A percentile compares a stretch with the other conserved stretches of the same genome.
Conservation (phyloP, 2,113 vertebrate species). For the Crotalus horridus region DNA sequence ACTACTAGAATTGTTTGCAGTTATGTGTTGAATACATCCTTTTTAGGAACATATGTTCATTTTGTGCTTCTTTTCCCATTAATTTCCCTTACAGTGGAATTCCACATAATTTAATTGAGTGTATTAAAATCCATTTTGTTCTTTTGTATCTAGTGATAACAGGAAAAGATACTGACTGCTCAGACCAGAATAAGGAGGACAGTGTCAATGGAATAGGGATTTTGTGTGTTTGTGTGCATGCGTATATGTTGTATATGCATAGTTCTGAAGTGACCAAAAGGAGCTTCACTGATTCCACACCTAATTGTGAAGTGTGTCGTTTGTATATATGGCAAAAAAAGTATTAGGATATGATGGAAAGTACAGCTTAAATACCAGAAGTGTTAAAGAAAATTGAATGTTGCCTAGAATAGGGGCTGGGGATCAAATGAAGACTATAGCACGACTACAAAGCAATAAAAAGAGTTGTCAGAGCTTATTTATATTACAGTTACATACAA, state of each 20-base stretch:
- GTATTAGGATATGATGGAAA: neutral
- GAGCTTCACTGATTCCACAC: neutral
- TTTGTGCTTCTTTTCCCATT: neutral
- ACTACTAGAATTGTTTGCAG: neutral
- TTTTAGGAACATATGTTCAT: neutral
- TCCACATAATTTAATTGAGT: neutral
- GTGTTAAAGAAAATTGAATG: neutral
- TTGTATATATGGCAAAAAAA: neutral
- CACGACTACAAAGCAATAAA: neutral
- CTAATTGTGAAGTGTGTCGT: neutral
- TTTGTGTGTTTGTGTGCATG: neutral
- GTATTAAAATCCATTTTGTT: neutral
- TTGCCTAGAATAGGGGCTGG: neutral
- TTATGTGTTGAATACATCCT: neutral
- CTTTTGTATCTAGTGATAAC: neutral
- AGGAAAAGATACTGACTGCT: neutral
- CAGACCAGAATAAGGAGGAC: neutral
- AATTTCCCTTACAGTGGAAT: neutral
- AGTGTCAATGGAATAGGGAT: neutral
- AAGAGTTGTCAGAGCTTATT: neutral
- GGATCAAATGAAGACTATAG: neutral
- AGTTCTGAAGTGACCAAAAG: neutral
- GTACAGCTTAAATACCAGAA: neutral
- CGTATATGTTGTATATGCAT: neutral
- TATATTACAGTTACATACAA: neutral